Evolutionary conservation across 2,888 invertebrate genomes (phyloP).

Genomic region (Tillus elongatus): DNA sequence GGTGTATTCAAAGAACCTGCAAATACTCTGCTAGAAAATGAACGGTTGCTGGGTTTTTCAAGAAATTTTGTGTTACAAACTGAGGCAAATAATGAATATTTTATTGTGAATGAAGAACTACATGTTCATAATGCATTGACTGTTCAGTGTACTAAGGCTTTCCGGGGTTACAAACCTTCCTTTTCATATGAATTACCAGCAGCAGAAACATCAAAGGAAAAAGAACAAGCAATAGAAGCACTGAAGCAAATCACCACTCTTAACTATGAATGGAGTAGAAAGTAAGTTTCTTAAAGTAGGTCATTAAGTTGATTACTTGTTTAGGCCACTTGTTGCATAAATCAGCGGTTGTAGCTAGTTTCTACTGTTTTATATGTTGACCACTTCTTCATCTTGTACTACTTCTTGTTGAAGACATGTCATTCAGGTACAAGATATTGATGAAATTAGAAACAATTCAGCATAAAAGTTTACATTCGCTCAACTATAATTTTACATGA

Average conservation of each 20-base stretch:
- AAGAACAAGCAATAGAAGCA: slow-evolving; percentile 27
- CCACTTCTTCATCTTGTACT: no score
- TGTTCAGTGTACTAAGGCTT: slow-evolving; percentile 27
- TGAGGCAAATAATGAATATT: slow-evolving; percentile 45
- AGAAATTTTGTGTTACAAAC: slow-evolving; percentile 49
- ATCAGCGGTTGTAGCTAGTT: no score
- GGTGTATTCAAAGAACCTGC: slow-evolving; percentile 58
- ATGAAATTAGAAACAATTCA: no score
- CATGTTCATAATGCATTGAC: slow-evolving; percentile 46
- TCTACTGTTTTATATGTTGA: slow-evolving; percentile 9
- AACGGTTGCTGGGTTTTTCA: slow-evolving; percentile 48
- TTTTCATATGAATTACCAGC: slow-evolving; percentile 18
- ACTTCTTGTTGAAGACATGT: no score
- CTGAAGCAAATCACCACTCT: slow-evolving; percentile 30
- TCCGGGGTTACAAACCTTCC: slow-evolving; percentile 25
- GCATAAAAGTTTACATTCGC: no score
- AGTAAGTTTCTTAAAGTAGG: slow-evolving; percentile 26
- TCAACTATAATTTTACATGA: no score
- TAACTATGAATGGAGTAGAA: slow-evolving; percentile 33
- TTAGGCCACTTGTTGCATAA: not conserved
- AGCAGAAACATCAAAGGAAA: slow-evolving; percentile 27
- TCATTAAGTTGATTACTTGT: not conserved
- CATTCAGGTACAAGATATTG: no score
- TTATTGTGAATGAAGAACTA: slow-evolving; percentile 59
- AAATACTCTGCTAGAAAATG: slow-evolving; percentile 42